These are phyloP conservation scores for Arnoldichthys spilopterus DNA, from an alignment of 2,797 vertebrate genomes.

Conservation along the genomic window DNA sequence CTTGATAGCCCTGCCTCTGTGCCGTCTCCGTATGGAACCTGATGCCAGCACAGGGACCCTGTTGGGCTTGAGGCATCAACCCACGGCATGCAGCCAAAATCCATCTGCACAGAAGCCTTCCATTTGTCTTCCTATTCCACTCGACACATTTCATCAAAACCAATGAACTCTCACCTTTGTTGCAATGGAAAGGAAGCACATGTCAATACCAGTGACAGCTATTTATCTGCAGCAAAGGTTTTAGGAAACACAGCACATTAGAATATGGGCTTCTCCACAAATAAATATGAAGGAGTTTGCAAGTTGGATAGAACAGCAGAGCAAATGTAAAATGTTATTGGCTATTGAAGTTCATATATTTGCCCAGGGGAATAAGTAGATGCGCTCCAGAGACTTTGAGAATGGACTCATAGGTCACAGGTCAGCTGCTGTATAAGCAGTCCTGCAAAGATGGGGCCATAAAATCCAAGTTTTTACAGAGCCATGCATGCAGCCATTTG, in stretches of 20 bases:
- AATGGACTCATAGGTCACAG: slow-evolving; percentile 68
- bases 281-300: neutral
- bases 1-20: slow-evolving; percentile 68
- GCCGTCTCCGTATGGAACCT: slow-evolving; percentile 63
- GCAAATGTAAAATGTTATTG: slow-evolving; percentile 6
- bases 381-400: slow-evolving; percentile 57
- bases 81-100: slow-evolving; percentile 71
- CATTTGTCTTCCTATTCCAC: slow-evolving; percentile 75
- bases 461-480: slow-evolving; percentile 75
- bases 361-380: neutral
- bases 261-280: neutral
- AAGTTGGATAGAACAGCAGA: neutral
- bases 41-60: slow-evolving; percentile 70
- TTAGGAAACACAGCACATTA: slow-evolving; percentile 3
- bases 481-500: slow-evolving; percentile 67
- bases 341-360: slow-evolving; percentile 1
- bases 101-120: slow-evolving; percentile 62
- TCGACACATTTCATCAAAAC: slow-evolving; percentile 76
- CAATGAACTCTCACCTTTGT: slow-evolving; percentile 77
- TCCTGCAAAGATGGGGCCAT: slow-evolving; percentile 69
- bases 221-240: slow-evolving; percentile 7
- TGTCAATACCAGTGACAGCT: slow-evolving; percentile 62
- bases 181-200: slow-evolving; percentile 62
- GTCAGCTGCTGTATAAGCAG: slow-evolving; percentile 73
- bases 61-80: slow-evolving; percentile 66